Evolutionary conservation across 2,797 vertebrate species (phyloP), one percentile per base, ranked within the genome.

Genomic region (Lophius americanus): DNA sequence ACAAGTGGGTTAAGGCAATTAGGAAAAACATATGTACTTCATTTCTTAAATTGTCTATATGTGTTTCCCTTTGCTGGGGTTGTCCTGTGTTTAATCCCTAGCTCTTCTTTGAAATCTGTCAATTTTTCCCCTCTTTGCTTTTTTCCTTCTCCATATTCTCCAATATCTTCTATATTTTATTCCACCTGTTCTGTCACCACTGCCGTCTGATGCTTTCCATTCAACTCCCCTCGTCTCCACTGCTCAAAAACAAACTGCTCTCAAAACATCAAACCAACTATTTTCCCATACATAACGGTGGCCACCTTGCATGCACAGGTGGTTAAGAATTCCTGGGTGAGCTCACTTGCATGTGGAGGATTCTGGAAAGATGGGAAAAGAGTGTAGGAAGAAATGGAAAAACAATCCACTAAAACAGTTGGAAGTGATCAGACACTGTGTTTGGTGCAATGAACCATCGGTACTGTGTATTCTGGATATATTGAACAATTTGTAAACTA

Each of bases 231-330:
- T 80, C 73, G 49, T 67, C 60, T 51, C 39, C 14, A 51, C 48
- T 6, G 52, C 43, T 7, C n/a, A n/a, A n/a, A n/a, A n/a, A n/a
- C n/a, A n/a, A n/a, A n/a, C n/a, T n/a, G n/a, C n/a, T n/a, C n/a
- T 23, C 23, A 23, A 23, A 23, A 23, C 23, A 23, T 53, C 37
- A 4, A 7, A 3, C 41, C 48, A 1, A 49, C 58, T 58, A 82
- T 68, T 77, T 70, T 55, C 46, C 54, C 83, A 77, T 83, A 78
- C 85, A 75, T 90, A 70, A 78, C 66, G 39, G 53, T 82, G 85
- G 79, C 82, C 82, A 78, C 73, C 76, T 70, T 58, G 84, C 50
- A 73, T 77, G 76, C 73, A 57, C 61, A 72, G 12, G 53, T 77
- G 78, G 80, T 79, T 83, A 51, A 78, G 57, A 62, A 57, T 62